Evolutionary conservation across 2,888 invertebrate species (phyloP), one percentile per base, ranked within the genome.

Genomic region (Leucozona laternaria): DNA sequence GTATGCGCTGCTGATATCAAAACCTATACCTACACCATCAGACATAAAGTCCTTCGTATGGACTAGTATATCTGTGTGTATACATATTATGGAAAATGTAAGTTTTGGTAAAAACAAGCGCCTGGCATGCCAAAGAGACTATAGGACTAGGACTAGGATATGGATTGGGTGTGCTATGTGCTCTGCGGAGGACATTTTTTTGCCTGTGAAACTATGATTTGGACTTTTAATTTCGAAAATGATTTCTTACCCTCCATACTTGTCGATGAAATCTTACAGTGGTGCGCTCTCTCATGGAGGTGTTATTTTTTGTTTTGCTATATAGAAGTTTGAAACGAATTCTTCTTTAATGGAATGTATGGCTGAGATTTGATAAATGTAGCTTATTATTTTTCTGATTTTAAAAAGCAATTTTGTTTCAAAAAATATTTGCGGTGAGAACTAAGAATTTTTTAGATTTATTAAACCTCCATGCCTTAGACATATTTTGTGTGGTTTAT

Each of bases 1-100:
- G 89, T 89, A 89, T 90, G 90, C 89, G 90, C 89, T 84, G 88
- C 86, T 89, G 89, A 89, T 89, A 89, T 89, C 89, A 88, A 60
- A 50, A 64, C 48, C 53, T 60, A 70, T n/a, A n/a, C n/a, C n/a
- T n/a, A 43, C 68, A 50, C 22, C 68, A 37, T 22, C 34, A 76
- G 43, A 15, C 20, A 70, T 20, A 28, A 40, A 53, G 77, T 70
- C 48, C 62, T 70, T 80, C 60, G 15, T 58, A 68, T 60, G 15
- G 62, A 25, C 28, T 17, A 34, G n/a, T 48, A 2, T 48, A 1
- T 11, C 8, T 17, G 20, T 48, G n/a, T 31, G 8, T 31, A 31
- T 6, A 31, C 8, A 5, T 28, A 8, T 31, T 31, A 20, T 48
- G 31, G 28, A 48, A 68, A 68, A 68, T 53, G 68, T 68, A 53